phyloP scores from a whole-genome alignment of 1,140 invertebrate genomes.

The Lepidostoma basale region DNA sequence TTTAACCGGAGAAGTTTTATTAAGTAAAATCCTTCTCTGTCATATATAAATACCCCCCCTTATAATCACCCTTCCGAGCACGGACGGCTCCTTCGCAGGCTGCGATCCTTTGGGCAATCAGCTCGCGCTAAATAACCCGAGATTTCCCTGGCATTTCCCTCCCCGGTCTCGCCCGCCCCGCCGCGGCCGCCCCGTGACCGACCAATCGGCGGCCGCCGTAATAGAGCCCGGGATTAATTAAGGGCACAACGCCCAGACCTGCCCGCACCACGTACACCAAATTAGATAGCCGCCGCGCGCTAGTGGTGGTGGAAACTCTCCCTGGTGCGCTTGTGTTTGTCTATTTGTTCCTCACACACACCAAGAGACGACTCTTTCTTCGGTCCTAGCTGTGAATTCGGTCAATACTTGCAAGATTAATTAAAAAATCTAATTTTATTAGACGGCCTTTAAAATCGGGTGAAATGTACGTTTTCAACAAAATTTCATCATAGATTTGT shows the following conservation, averaged over 20 bases:
- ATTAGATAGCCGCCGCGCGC: slow-evolving; percentile 4
- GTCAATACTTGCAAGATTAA: too few relatives aligned
- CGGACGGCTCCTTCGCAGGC: slow-evolving; percentile 6
- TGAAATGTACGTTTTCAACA: too few relatives aligned
- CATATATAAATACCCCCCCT: slow-evolving; percentile 9
- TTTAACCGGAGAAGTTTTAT: slow-evolving; percentile 11
- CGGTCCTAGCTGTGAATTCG: too few relatives aligned
- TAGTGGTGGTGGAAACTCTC: neutral
- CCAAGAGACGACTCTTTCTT: too few relatives aligned
- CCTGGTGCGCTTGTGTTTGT: too few relatives aligned
- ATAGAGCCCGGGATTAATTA: slow-evolving; percentile 44
- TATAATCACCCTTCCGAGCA: slow-evolving; percentile 14
- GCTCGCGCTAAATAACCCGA: slow-evolving; percentile 39
- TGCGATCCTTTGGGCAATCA: slow-evolving; percentile 43
- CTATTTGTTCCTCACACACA: too few relatives aligned
- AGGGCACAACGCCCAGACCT: slow-evolving; percentile 42
- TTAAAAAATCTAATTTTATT: too few relatives aligned
- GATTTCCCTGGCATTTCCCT: slow-evolving; percentile 28
- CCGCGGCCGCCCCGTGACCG: slow-evolving; percentile 6
- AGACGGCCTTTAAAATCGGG: too few relatives aligned
- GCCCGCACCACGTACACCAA: slow-evolving; percentile 16
- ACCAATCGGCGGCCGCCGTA: slow-evolving; percentile 41
- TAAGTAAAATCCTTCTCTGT: slow-evolving; percentile 20
- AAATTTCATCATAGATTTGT: too few relatives aligned
- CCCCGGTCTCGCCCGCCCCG: neutral